Base-by-base conservation (phyloP, 2,113 vertebrate genomes). In the Urocynchramus pylzowi region DNA sequence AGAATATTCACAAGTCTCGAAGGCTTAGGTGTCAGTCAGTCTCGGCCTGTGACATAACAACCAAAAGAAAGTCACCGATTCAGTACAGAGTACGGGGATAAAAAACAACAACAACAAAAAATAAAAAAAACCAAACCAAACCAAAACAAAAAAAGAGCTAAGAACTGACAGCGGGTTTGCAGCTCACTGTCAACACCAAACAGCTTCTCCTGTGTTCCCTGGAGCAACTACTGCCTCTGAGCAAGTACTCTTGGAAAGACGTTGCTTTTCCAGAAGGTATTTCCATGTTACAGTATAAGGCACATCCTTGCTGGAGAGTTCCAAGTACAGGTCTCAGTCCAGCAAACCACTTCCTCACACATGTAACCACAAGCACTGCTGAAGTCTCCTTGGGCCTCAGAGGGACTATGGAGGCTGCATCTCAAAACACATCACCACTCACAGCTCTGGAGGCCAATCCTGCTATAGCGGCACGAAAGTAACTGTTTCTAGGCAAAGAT, bases 31-130 rank as follows among this genome's bases (percentile, higher is more conserved):
- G 98, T 98, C 98, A 90, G 98, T 98, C 98, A 98, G 96, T 98
- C 98, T 99, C 93, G 97, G 98, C 98, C 98, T 99, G 98, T 52
- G 98, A 98, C 97, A 98, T 95, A 98, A 98, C 98, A 99, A 98
- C 95, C 97, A 98, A 96, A 98, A 98, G 95, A 98, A 97, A 98
- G 97, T 98, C 97, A 98, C 97, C 97, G 96, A 97, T 98, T 98
- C 98, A 98, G 98, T 98, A 98, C 87, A 68, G 76, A 96, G 92
- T 77, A 88, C 59, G 4, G 90, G 75, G 49, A 30, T 39, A 81
- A 80, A 73, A 69, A 49, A 7, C 11, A 42, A 52, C 89, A 77
- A 59, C 33, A 57, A 44, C 42, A 83, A 28, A 17, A 24, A 17
- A n/a, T n/a, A n/a, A n/a, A n/a, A n/a, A n/a, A n/a, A n/a, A n/a